A percentile compares a stretch with the other conserved stretches of the same genome.
phyloP scores from a whole-genome alignment of 2,888 invertebrate genomes.

The Galerucella nymphaeae region DNA sequence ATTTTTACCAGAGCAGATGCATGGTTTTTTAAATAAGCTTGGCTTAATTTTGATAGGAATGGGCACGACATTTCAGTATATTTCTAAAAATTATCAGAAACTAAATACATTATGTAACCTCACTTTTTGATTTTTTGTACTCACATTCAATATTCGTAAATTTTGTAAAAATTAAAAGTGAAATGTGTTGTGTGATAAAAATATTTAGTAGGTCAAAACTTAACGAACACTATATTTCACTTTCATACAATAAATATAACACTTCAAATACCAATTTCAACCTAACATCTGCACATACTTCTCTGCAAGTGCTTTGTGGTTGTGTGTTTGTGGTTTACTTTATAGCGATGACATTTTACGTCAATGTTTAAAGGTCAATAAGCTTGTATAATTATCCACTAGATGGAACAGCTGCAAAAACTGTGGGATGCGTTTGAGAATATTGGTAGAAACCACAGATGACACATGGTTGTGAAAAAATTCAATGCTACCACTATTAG shows the following conservation, averaged over 20 bases:
- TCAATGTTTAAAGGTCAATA: slow-evolving; percentile 12
- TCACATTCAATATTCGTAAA: slow-evolving; percentile 9
- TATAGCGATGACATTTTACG: slow-evolving; percentile 6
- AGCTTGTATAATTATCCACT: not conserved
- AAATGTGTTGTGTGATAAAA: slow-evolving; percentile 10
- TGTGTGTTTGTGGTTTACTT: not conserved
- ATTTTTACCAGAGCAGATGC: slow-evolving; percentile 79
- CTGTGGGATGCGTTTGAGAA: not conserved
- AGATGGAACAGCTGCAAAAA: not conserved
- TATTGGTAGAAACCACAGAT: too few species aligned
- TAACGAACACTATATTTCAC: slow-evolving; percentile 5
- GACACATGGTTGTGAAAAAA: too few species aligned
- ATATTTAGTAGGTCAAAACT: slow-evolving; percentile 27
- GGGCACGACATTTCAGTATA: slow-evolving; percentile 83
- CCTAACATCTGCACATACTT: not conserved
- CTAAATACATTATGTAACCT: slow-evolving; percentile 21
- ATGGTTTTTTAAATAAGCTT: slow-evolving; percentile 86
- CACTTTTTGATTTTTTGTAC: slow-evolving; percentile 14
- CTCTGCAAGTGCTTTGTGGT: not conserved
- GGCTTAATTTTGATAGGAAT: slow-evolving; percentile 83
- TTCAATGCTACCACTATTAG: too few species aligned
- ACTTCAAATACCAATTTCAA: not conserved
- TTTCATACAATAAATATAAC: slow-evolving; percentile 4
- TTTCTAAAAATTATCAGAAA: slow-evolving; percentile 8
- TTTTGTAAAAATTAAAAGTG: slow-evolving; percentile 16